Conservation (phyloP, 2,113 vertebrate species). For the Sorex araneus region DNA sequence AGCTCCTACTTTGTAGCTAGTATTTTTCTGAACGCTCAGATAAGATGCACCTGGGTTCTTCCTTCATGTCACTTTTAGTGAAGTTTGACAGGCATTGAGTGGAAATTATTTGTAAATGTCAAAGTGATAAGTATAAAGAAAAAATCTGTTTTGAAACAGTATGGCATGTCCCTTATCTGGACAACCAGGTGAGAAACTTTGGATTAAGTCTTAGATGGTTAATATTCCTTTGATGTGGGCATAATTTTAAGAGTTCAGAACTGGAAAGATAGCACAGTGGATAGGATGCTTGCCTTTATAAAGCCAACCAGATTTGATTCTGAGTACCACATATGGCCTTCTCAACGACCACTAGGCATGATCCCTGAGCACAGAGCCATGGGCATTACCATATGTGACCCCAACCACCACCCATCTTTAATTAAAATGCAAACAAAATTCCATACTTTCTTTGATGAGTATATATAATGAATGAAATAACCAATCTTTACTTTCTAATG, state of each 20-base stretch:
- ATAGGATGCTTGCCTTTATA: too few species aligned
- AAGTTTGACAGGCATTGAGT: conserved; percentile 24
- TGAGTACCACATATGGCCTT: too few species aligned
- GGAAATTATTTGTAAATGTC: conserved; percentile 35
- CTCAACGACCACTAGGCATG: too few species aligned
- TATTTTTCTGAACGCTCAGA: neutral
- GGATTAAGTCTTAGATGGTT: neutral
- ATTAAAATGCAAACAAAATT: neutral
- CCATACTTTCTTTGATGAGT: neutral
- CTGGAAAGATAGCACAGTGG: too few species aligned
- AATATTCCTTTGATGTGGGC: neutral
- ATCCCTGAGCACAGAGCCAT: too few species aligned
- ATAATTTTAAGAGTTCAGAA: neutral
- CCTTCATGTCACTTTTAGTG: neutral
- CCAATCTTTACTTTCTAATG: neutral
- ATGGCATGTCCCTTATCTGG: neutral
- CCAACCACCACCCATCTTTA: too few species aligned
- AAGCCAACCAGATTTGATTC: too few species aligned
- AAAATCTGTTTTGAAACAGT: conserved; percentile 21
- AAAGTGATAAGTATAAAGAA: neutral
- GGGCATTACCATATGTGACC: too few species aligned
- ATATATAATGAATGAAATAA: neutral
- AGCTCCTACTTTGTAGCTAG: neutral
- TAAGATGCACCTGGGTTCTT: neutral
- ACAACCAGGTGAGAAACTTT: neutral